Evolutionary conservation across 2,888 invertebrate species (phyloP).

Genomic region (Lithophane leautieri): DNA sequence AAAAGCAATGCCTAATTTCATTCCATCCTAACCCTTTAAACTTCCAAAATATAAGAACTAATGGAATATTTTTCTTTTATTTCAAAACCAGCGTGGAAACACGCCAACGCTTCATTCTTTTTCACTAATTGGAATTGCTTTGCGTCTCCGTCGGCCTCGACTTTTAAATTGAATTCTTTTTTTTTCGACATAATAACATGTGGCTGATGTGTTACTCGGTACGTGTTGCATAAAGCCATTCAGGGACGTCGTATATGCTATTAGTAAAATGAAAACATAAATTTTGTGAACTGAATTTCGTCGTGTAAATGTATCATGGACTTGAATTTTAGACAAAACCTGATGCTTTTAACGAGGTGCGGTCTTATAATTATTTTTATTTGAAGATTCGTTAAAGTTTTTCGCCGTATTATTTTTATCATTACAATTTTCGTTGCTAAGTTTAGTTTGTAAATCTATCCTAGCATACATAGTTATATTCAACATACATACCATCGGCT

Average conservation of each 20-base stretch:
- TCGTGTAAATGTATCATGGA: conserved; percentile 34
- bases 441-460: neutral
- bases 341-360: conserved; percentile 24
- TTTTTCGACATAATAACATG: conserved; percentile 56
- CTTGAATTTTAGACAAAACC: conserved; percentile 32
- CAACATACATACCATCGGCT: too few relatives aligned
- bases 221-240: conserved; percentile 49
- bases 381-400: neutral
- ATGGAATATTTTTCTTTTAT: conserved; percentile 36
- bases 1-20: neutral
- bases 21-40: conserved; percentile 4
- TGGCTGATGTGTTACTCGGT: conserved; percentile 51
- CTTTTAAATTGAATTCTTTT: conserved; percentile 61
- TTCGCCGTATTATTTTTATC: neutral
- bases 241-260: conserved; percentile 48
- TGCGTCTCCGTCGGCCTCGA: conserved; percentile 57
- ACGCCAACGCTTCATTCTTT: conserved; percentile 59
- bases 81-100: conserved; percentile 42
- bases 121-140: conserved; percentile 65
- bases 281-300: conserved; percentile 48
- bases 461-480: too few relatives aligned
- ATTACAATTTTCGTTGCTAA: neutral
- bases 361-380: neutral
- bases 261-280: conserved; percentile 62
- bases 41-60: conserved; percentile 9